A percentile compares a stretch with the other conserved stretches of the same genome.
phyloP scores from a whole-genome alignment of 1,140 invertebrate species.

The Brachionus koreanus region DNA sequence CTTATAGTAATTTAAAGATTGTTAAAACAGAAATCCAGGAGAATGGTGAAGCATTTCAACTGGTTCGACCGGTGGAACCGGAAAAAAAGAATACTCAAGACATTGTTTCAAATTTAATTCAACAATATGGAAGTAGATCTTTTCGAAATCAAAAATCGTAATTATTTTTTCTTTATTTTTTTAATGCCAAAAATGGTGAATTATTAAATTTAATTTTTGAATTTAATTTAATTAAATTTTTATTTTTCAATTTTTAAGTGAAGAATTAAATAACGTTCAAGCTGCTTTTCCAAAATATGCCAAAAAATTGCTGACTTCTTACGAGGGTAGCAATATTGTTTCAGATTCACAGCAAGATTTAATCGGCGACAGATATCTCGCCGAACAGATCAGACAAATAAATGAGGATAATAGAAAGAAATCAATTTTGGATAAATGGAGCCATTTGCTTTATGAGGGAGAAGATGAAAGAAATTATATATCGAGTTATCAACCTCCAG shows the following conservation, averaged over 20 bases:
- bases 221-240: too few relatives aligned
- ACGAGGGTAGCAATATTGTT: constrained; percentile 29
- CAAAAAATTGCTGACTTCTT: not conserved
- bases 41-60: constrained; percentile 33
- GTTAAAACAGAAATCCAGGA: constrained; percentile 29
- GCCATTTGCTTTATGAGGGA: constrained; percentile 41
- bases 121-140: not conserved
- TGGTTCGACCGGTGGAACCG: not conserved
- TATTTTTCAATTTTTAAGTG: too few relatives aligned
- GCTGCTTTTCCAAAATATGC: constrained; percentile 34
- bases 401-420: constrained; percentile 33
- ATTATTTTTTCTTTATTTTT: not conserved
- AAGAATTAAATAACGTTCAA: constrained; percentile 23
- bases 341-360: constrained; percentile 38
- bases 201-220: too few relatives aligned
- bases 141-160: not conserved
- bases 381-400: constrained; percentile 39
- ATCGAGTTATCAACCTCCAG: constrained; percentile 14
- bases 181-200: too few relatives aligned
- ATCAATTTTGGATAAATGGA: constrained; percentile 43
- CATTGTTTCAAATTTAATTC: constrained; percentile 14
- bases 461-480: constrained; percentile 27
- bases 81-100: not conserved
- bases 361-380: constrained; percentile 31
- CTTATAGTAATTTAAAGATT: not conserved